A percentile compares a stretch with the other conserved stretches of the same genome.
phyloP scores from a whole-genome alignment of 2,888 invertebrate genomes.

The Hydrotaea diabolus region DNA sequence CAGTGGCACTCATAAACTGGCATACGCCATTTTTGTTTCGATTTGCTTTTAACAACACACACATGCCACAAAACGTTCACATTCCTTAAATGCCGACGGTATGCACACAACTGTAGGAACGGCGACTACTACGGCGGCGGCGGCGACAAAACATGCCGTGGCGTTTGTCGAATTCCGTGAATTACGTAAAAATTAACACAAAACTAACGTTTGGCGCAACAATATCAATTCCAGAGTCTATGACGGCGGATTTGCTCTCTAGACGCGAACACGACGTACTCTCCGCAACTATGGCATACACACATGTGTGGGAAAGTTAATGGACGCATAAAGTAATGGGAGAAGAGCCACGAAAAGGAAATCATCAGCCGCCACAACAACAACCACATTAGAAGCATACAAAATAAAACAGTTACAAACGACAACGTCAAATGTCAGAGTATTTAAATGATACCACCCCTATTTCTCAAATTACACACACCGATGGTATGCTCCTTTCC shows the following conservation, averaged over 20 bases:
- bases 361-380: neutral
- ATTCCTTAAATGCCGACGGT: slow-evolving; percentile 50
- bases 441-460: slow-evolving; percentile 54
- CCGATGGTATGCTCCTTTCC: too few relatives aligned
- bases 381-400: neutral
- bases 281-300: slow-evolving; percentile 52
- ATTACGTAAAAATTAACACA: slow-evolving; percentile 27
- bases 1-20: slow-evolving; percentile 52
- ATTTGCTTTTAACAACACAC: slow-evolving; percentile 24
- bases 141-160: neutral
- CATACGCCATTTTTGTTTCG: slow-evolving; percentile 58
- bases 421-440: slow-evolving; percentile 45
- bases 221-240: slow-evolving; percentile 53
- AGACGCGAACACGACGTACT: slow-evolving; percentile 52
- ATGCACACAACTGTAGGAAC: neutral
- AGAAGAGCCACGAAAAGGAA: neutral
- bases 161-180: neutral
- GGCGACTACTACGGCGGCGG: neutral
- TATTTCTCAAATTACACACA: slow-evolving; percentile 45
- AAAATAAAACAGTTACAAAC: slow-evolving; percentile 54
- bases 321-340: slow-evolving; percentile 38
- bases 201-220: slow-evolving; percentile 52
- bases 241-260: slow-evolving; percentile 26
- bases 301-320: slow-evolving; percentile 10
- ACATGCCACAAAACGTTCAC: neutral